Evolutionary conservation across 2,888 invertebrate genomes (phyloP).

Genomic region (Microctonus brassicae): DNA sequence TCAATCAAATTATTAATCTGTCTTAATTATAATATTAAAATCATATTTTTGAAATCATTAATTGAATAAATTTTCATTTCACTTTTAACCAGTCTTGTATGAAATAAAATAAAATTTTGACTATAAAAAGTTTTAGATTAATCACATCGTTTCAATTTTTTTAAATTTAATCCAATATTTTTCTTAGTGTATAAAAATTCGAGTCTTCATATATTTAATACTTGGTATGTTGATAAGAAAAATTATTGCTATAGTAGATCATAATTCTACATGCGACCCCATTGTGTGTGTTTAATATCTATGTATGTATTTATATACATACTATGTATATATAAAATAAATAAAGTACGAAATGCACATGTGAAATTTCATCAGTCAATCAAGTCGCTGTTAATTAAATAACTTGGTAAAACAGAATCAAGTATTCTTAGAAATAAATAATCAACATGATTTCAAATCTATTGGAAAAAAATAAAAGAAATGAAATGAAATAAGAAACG

Average conservation of each 20-base stretch:
- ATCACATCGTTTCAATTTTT: no score
- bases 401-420: background rate
- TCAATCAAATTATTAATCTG: no score
- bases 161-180: no score
- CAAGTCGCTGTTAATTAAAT: constrained; percentile 6
- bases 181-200: no score
- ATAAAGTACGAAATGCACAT: constrained; percentile 13
- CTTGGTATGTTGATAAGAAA: constrained; percentile 4
- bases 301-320: background rate
- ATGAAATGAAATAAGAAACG: no score
- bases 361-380: constrained; percentile 5
- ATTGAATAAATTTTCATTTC: no score
- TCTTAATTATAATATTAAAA: no score
- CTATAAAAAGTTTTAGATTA: no score
- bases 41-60: no score
- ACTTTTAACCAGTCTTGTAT: no score
- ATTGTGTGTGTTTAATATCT: background rate
- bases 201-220: background rate
- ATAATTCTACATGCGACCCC: background rate
- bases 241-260: constrained; percentile 22
- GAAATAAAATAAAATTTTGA: no score
- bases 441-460: constrained; percentile 6
- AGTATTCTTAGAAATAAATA: background rate
- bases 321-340: background rate
- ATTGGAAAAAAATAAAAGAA: constrained; percentile 17